Base-by-base conservation (phyloP, 2,113 vertebrate genomes). In the Ariopsis seemanni region DNA sequence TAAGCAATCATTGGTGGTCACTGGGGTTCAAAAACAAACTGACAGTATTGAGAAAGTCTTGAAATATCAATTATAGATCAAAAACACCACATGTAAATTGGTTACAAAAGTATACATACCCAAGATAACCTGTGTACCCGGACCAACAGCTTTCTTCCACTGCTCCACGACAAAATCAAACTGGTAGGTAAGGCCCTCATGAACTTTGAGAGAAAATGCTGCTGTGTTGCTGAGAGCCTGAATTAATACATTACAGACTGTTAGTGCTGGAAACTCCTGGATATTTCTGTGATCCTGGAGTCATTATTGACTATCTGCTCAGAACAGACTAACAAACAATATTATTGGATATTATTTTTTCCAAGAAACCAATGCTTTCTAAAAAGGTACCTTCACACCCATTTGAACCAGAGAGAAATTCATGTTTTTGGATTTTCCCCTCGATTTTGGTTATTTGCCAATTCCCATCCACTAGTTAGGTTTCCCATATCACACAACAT, bases 1-100 rank as follows among this genome's bases (percentile, higher is more conserved):
- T 52, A 96, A 53, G 87, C 96, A 98, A 8, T 96, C 95, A 65
- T 95, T 95, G 11, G 96, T 97, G 60, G 95, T 93, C 91, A 98
- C 98, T 99, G 89, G 88, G 69, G 30, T 1, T 34, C 83, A 48
- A 9, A 82, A 15, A 55, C 71, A 65, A 4, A 11, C 11, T 42
- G 17, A 9, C 3, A 58, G n/a, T 0, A 57, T 4, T 84, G 15
- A 58, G 60, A 2, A 2, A 67, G 5, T 50, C 34, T 27, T 77
- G 11, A 22, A 63, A 8, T 18, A 50, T 14, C 67, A 48, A 63
- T 87, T 17, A 25, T 52, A 22, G 17, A 34, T 60, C 5, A 52
- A 67, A 58, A 67, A 58, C 62, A 52, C 57, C 15, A 42, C 50
- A 65, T 9, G 11, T n/a, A 2, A 71, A 62, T n/a, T 42, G 18